These are phyloP conservation scores for Dinothrombium tinctorium DNA, from an alignment of 1,140 invertebrate genomes.

Conservation along the genomic window DNA sequence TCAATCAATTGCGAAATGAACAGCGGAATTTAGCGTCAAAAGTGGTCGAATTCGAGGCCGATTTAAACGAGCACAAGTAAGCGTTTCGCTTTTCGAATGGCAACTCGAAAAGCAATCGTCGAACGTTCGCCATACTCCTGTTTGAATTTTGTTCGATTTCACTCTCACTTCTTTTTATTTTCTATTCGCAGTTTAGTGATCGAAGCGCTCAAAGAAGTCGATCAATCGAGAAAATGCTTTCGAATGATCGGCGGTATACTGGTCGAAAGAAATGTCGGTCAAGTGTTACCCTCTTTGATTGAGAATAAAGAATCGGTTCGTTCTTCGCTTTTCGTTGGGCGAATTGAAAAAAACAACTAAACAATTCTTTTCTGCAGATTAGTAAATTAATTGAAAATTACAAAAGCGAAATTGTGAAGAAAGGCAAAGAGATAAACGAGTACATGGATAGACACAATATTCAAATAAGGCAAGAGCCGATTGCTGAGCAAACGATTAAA, in stretches of 20 bases:
- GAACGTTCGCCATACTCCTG: not conserved
- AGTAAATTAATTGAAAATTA: conserved; percentile 46
- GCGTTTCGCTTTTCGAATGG: conserved; percentile 16
- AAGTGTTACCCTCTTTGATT: conserved; percentile 58
- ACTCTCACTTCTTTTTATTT: not conserved
- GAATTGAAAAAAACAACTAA: not conserved
- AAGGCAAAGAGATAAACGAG: conserved; percentile 73
- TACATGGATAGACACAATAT: conserved; percentile 75
- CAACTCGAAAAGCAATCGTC: not conserved
- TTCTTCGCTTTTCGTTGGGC: not conserved
- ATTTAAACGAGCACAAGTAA: conserved; percentile 86
- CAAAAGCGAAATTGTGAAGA: conserved; percentile 52
- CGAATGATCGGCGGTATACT: conserved; percentile 77
- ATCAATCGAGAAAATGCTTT: conserved; percentile 65
- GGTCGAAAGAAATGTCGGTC: conserved; percentile 71
- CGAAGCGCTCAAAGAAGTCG: conserved; percentile 66
- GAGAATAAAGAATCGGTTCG: conserved; percentile 53
- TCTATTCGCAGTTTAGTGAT: conserved; percentile 56
- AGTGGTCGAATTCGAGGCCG: conserved; percentile 69
- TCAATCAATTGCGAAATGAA: conserved; percentile 60
- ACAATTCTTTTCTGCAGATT: conserved; percentile 29
- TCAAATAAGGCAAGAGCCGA: too few species aligned
- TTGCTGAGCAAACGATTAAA: too few species aligned
- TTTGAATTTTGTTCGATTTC: not conserved
- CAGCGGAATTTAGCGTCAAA: conserved; percentile 60